These are phyloP conservation scores for Nibea albiflora DNA, from an alignment of 2,113 vertebrate genomes.

Conservation along the genomic window DNA sequence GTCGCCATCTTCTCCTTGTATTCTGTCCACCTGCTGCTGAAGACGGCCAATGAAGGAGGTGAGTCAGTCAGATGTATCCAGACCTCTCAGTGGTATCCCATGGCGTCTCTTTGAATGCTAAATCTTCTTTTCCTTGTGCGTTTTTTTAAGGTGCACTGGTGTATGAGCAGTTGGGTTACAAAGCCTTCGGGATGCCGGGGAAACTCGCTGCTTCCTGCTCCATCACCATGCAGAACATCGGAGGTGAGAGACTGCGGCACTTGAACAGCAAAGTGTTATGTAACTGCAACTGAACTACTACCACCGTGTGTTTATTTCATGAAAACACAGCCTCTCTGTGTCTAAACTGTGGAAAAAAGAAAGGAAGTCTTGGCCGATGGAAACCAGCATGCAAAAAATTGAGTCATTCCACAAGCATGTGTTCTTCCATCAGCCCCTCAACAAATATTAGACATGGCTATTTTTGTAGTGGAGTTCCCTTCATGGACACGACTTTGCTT, in stretches of 20 bases:
- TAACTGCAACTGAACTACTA: background rate
- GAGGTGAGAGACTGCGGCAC: constrained; percentile 84
- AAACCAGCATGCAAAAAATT: constrained; percentile 23
- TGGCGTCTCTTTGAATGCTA: background rate
- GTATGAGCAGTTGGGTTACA: constrained; percentile 96
- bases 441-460: constrained; percentile 17
- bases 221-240: constrained; percentile 98
- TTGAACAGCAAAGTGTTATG: background rate
- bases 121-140: background rate
- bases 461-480: constrained; percentile 7
- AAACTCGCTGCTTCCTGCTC: constrained; percentile 95
- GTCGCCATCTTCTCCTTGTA: constrained; percentile 96
- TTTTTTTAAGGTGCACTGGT: constrained; percentile 87
- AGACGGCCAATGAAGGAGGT: constrained; percentile 99
- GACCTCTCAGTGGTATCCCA: background rate
- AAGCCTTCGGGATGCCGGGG: constrained; percentile 94
- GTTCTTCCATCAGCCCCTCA: background rate
- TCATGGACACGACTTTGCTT: background rate
- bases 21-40: constrained; percentile 97
- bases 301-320: background rate
- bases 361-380: background rate
- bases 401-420: constrained; percentile 36
- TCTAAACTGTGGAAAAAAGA: background rate
- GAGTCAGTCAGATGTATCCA: constrained; percentile 24
- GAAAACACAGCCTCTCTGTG: constrained; percentile 28